Evolutionary conservation across 2,888 invertebrate genomes (phyloP), one percentile per base, ranked within the genome.

Genomic region (Cephus runcator): DNA sequence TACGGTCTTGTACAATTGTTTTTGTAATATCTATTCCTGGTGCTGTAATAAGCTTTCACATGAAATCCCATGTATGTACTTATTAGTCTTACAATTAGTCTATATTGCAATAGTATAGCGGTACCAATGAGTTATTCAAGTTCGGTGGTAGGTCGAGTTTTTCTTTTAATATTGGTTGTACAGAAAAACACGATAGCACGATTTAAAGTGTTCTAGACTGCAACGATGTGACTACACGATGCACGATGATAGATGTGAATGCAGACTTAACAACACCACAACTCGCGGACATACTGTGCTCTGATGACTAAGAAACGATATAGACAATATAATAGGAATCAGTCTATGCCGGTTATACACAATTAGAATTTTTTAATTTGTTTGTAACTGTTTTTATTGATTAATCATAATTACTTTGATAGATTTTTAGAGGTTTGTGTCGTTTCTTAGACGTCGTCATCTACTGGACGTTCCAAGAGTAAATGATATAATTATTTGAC

Each of bases 201-300:
- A 83, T 79, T 76, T 75, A 81, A 76, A 75, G 74, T 68, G 33
- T 79, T 73, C 23, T 81, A 79, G 77, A 77, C 73, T 76, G 56
- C 56, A 56, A 56, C 56, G 56, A 79, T 78, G 31, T 78, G 40
- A 79, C 81, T 79, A 77, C 77, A 81, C 80, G 75, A 81, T 88
- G 87, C 87, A 87, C 86, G 88, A 86, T 82, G 83, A 81, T 85
- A 85, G 78, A 84, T 84, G 85, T 85, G 83, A 84, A 85, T 86
- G 84, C 81, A 78, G 76, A 82, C 80, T 80, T 81, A 73, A 81
- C 76, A 73, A 82, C 81, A 84, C 82, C 80, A 83, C 84, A 83
- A 84, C 73, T 83, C 86, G 83, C 81, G 84, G 81, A 82, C 82
- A 82, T 81, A 77, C 73, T 73, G 56, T 76, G 79, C 75, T 23